phyloP scores from a whole-genome alignment of 2,888 invertebrate species.

The Meiosimyza platycephala region DNA sequence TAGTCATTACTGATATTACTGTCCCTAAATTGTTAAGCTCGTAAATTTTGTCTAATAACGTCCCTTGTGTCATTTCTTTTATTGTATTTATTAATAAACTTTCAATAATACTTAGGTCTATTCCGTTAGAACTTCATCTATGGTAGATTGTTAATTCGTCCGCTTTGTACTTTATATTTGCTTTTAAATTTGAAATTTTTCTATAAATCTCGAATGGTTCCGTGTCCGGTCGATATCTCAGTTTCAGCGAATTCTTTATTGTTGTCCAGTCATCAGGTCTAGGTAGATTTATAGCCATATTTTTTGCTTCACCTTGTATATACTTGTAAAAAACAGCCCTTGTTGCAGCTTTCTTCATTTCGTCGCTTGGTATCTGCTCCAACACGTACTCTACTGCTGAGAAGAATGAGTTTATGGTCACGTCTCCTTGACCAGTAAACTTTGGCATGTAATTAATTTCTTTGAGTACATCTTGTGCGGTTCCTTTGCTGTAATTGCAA shows the following conservation, averaged over 20 bases:
- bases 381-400: neutral
- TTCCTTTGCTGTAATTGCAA: too few species aligned
- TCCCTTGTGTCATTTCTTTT: neutral
- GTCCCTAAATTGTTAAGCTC: too few species aligned
- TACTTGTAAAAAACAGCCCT: neutral
- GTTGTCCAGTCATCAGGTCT: neutral
- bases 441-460: neutral
- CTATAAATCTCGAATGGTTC: conserved; percentile 30
- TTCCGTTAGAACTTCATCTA: conserved; percentile 8
- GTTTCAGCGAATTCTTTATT: neutral
- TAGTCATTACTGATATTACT: too few species aligned
- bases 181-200: conserved; percentile 11
- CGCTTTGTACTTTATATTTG: conserved; percentile 37
- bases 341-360: neutral
- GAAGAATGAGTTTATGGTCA: neutral
- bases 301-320: neutral
- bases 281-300: neutral
- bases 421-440: neutral
- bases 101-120: conserved; percentile 34
- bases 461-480: too few species aligned
- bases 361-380: neutral
- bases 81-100: neutral
- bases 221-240: conserved; percentile 14
- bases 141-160: conserved; percentile 38
- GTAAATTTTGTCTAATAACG: neutral